phyloP scores from a whole-genome alignment of 2,888 invertebrate species.

The Tetrapedia diversipes region DNA sequence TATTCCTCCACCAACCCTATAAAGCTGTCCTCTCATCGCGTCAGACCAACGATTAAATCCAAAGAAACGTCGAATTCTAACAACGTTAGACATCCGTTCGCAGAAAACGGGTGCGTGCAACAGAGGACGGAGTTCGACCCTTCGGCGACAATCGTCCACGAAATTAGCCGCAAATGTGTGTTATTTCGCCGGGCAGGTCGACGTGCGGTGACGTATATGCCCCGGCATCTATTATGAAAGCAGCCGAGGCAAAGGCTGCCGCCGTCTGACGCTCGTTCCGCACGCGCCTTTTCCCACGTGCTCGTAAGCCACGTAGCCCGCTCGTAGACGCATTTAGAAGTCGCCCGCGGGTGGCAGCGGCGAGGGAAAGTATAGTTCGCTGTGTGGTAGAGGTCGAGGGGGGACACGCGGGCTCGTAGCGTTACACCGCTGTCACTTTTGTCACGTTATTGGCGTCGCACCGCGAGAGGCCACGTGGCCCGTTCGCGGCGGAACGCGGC shows the following conservation, averaged over 20 bases:
- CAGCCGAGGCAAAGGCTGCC: constrained; percentile 71
- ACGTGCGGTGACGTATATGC: constrained; percentile 59
- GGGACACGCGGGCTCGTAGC: not conserved
- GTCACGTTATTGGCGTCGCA: constrained; percentile 49
- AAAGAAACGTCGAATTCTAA: not conserved
- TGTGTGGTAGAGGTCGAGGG: no score
- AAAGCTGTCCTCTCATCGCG: no score
- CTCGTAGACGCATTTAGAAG: constrained; percentile 33
- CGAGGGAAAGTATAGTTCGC: constrained; percentile 19
- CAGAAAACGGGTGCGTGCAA: not conserved
- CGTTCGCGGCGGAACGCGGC: constrained; percentile 47
- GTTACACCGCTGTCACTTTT: constrained; percentile 61
- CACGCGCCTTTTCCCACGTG: constrained; percentile 81
- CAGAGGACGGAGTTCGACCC: constrained; percentile 4
- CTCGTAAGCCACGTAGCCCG: constrained; percentile 70
- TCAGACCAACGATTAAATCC: no score
- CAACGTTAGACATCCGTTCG: not conserved
- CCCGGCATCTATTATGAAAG: constrained; percentile 76
- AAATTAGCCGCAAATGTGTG: constrained; percentile 79
- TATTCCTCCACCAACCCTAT: no score
- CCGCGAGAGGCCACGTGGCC: constrained; percentile 67
- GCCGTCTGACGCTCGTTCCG: constrained; percentile 70
- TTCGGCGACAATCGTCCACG: constrained; percentile 63
- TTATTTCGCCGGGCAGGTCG: constrained; percentile 72
- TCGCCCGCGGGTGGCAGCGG: no score